Base-by-base conservation (phyloP, 2,113 vertebrate genomes). In the Aleadryas rufinucha region DNA sequence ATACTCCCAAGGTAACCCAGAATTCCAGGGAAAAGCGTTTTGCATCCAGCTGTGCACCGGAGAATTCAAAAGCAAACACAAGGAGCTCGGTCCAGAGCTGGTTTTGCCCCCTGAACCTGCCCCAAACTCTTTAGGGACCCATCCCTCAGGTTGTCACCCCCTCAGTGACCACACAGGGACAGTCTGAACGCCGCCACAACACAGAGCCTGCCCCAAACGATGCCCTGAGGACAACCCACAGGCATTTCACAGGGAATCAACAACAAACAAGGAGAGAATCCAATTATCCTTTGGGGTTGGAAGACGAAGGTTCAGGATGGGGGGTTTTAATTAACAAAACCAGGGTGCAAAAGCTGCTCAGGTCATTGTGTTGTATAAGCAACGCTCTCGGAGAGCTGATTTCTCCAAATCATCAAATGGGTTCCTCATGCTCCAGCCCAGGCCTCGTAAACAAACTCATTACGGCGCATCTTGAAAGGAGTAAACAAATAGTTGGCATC, bases 401-500 rank as follows among this genome's bases (percentile, higher is more conserved):
- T 6, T 27, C 83, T 85, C 79, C 79, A 50, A 70, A 80, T 4
- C 85, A 75, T 37, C 84, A 68, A 37, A 95, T 81, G 89, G 56
- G 64, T 80, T 93, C 89, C 94, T 86, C 30, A 88, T 93, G 95
- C 57, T 61, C 28, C 42, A 33, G 47, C 92, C 63, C 71, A 2
- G 59, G 81, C 78, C 75, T 59, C 17, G 88, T 84, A 93, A 95
- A 93, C 95, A 96, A 90, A 39, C 84, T 72, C 94, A 70, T 92
- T 86, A 81, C 33, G 94, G 2, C 21, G 45, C 31, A 39, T 30
- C 88, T 69, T 6, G 8, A 39, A 3, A 89, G 75, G 37, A 96
- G 89, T 66, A 89, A 97, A 97, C 86, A 95, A 97, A 93, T 30
- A 83, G 64, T 37, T 95, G 95, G 96, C 94, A 76, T 35, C 65